Percentiles rank a stretch among this genome's conserved stretches.
Evolutionary conservation across 1,140 invertebrate species (phyloP).

Genomic region (Neodiprion virginianus): DNA sequence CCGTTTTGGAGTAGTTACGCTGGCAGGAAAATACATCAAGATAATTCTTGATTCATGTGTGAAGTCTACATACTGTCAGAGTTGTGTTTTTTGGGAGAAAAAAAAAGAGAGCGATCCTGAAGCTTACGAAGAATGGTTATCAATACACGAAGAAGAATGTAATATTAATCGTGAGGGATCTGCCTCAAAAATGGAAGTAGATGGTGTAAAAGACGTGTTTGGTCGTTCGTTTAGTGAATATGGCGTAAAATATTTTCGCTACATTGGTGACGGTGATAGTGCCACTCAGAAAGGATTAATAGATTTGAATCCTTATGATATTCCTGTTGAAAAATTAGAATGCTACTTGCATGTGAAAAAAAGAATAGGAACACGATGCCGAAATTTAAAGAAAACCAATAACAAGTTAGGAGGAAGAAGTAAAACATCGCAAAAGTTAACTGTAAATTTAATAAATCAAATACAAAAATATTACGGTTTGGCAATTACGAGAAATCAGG

Average conservation of each 20-base stretch:
- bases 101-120: too few species aligned
- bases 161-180: too few species aligned
- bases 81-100: too few species aligned
- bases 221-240: too few species aligned
- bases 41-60: slow-evolving; percentile 6
- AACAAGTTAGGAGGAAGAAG: slow-evolving; percentile 14
- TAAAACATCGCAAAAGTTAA: slow-evolving; percentile 17
- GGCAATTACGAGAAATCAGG: slow-evolving; percentile 23
- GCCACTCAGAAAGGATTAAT: too few species aligned
- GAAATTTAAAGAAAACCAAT: slow-evolving; percentile 19
- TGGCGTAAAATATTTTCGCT: too few species aligned
- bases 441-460: slow-evolving; percentile 21
- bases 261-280: too few species aligned
- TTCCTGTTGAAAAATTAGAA: slow-evolving; percentile 21
- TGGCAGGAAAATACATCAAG: slow-evolving; percentile 16
- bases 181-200: too few species aligned
- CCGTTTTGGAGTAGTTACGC: slow-evolving; percentile 20
- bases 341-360: slow-evolving; percentile 29
- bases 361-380: slow-evolving; percentile 26
- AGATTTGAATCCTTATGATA: slow-evolving; percentile 10
- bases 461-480: slow-evolving; percentile 26
- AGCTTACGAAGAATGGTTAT: too few species aligned
- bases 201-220: too few species aligned
- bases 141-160: too few species aligned
- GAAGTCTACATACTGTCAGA: too few species aligned